Percentiles rank a stretch among this genome's conserved stretches.
phyloP scores from a whole-genome alignment of 1,140 invertebrate genomes.

The Homalodisca vitripennis region DNA sequence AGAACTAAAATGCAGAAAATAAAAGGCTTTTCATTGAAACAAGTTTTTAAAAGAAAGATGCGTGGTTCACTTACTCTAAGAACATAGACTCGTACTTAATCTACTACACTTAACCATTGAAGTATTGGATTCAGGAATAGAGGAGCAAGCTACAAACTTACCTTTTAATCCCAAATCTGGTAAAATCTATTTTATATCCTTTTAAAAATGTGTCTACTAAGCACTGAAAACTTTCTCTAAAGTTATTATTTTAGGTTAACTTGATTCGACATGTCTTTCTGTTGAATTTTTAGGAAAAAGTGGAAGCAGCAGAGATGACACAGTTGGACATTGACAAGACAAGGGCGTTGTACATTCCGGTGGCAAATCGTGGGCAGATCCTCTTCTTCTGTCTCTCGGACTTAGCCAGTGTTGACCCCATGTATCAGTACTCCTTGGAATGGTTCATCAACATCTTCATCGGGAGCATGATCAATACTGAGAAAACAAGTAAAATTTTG shows the following conservation, averaged over 20 bases:
- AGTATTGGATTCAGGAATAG: too few relatives aligned
- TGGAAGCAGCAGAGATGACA: slow-evolving; percentile 59
- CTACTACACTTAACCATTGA: too few relatives aligned
- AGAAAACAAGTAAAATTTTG: slow-evolving; percentile 53
- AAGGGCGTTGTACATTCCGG: slow-evolving; percentile 66
- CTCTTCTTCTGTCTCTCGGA: slow-evolving; percentile 73
- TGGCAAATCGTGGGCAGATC: slow-evolving; percentile 68
- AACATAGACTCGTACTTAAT: too few relatives aligned
- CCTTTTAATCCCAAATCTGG: too few relatives aligned
- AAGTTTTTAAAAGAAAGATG: too few relatives aligned
- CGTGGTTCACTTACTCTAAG: too few relatives aligned
- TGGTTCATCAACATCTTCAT: slow-evolving; percentile 73
- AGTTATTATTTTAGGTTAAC: too few relatives aligned
- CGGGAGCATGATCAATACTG: slow-evolving; percentile 64
- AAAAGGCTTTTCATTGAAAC: too few relatives aligned
- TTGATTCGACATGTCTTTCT: not conserved
- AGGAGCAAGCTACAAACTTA: too few relatives aligned
- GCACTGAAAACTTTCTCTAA: too few relatives aligned
- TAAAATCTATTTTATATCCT: not conserved
- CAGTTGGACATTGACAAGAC: slow-evolving; percentile 66
- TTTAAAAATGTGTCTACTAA: not conserved
- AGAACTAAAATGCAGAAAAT: too few relatives aligned
- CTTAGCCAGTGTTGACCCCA: slow-evolving; percentile 68
- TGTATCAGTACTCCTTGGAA: slow-evolving; percentile 77
- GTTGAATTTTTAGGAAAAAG: slow-evolving; percentile 54